Evolutionary conservation across 2,797 vertebrate genomes (phyloP).

Genomic region (Gambelia wislizenii): DNA sequence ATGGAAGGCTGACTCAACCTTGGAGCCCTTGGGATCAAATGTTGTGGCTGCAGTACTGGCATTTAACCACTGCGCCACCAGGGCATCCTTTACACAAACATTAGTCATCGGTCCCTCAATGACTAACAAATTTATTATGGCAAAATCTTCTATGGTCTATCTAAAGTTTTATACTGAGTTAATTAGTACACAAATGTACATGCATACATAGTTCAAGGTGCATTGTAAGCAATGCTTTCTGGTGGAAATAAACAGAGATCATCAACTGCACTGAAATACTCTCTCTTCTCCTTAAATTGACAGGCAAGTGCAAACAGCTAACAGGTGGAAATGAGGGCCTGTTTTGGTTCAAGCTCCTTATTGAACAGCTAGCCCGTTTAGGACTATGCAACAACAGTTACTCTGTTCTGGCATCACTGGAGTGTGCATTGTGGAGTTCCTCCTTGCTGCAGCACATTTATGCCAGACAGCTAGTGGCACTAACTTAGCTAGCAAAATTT

Average conservation of each 20-base stretch:
- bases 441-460: not conserved
- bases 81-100: no score
- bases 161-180: not conserved
- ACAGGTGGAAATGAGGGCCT: not conserved
- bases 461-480: not conserved
- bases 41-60: no score
- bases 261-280: constrained; percentile 11
- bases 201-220: not conserved
- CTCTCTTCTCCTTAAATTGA: constrained; percentile 8
- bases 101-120: not conserved
- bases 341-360: not conserved
- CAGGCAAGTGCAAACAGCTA: not conserved
- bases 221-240: not conserved
- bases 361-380: not conserved
- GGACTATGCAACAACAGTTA: not conserved
- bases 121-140: not conserved
- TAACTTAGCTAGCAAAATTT: constrained; percentile 2
- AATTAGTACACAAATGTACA: not conserved
- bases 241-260: not conserved
- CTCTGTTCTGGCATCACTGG: not conserved
- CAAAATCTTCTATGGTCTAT: not conserved
- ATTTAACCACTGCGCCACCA: no score
- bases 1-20: no score
- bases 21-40: no score
- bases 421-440: not conserved